Evolutionary conservation across 2,797 vertebrate genomes (phyloP).

Genomic region (Leuciscus waleckii): DNA sequence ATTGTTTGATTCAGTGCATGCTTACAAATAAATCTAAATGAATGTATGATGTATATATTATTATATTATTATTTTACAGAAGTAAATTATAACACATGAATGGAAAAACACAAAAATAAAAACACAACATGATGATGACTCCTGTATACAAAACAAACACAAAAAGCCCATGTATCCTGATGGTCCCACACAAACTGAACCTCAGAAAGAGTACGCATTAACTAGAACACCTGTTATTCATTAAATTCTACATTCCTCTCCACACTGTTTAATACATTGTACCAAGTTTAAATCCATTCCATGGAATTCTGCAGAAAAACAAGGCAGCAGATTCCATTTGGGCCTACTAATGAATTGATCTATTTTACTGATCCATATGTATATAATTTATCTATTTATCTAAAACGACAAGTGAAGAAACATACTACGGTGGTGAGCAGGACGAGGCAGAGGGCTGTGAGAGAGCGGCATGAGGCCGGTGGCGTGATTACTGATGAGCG

Average conservation of each 20-base stretch:
- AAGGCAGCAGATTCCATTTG: not conserved
- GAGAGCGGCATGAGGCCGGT: too few relatives aligned
- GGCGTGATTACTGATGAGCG: too few relatives aligned
- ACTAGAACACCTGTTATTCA: not conserved
- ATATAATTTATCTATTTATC: not conserved
- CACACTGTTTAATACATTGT: not conserved
- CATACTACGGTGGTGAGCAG: too few relatives aligned
- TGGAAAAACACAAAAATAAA: too few relatives aligned
- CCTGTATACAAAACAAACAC: not conserved
- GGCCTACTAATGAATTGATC: not conserved
- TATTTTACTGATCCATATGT: not conserved
- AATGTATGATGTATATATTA: not conserved
- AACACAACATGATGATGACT: not conserved
- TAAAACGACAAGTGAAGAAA: not conserved
- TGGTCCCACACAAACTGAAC: not conserved
- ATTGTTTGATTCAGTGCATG: not conserved
- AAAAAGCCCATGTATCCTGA: not conserved
- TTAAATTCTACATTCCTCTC: not conserved
- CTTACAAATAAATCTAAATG: not conserved
- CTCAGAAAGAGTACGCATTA: too few relatives aligned
- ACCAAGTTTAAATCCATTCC: not conserved
- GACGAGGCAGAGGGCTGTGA: too few relatives aligned
- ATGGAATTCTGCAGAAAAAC: not conserved
- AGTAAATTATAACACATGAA: not conserved
- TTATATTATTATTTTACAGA: not conserved